These are phyloP conservation scores for Trissoscelio sp. DNA, from an alignment of 2,888 invertebrate species.

Conservation along the genomic window DNA sequence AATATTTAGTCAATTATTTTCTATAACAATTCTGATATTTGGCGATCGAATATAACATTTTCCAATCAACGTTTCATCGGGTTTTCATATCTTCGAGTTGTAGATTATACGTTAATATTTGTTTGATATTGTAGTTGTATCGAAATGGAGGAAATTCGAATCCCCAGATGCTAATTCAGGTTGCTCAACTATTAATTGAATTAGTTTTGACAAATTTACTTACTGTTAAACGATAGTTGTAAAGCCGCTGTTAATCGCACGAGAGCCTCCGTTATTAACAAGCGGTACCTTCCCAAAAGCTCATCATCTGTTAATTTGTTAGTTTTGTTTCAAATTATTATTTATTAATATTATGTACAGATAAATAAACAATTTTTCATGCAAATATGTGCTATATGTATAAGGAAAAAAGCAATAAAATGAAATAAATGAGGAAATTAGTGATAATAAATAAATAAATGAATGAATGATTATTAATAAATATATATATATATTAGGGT, in stretches of 20 bases:
- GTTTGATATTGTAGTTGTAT: neutral
- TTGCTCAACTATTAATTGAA: slow-evolving; percentile 21
- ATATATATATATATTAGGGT: no score
- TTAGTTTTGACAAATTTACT: slow-evolving; percentile 81
- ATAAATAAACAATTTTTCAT: no score
- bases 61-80: neutral
- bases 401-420: no score
- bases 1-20: no score
- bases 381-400: no score
- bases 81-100: neutral
- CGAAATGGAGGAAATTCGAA: neutral
- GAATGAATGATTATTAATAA: no score
- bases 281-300: slow-evolving; percentile 86
- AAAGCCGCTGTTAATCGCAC: slow-evolving; percentile 87
- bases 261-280: slow-evolving; percentile 86
- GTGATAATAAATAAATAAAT: no score
- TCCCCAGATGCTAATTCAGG: slow-evolving; percentile 2
- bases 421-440: no score
- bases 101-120: neutral
- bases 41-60: neutral
- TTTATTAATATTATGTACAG: no score
- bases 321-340: no score
- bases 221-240: slow-evolving; percentile 88
- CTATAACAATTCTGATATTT: no score
- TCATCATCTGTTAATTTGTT: slow-evolving; percentile 80